Percentiles rank a stretch among this genome's conserved stretches.
Conservation (phyloP, 2,113 vertebrate genomes). For the Ranitomeya imitator region DNA sequence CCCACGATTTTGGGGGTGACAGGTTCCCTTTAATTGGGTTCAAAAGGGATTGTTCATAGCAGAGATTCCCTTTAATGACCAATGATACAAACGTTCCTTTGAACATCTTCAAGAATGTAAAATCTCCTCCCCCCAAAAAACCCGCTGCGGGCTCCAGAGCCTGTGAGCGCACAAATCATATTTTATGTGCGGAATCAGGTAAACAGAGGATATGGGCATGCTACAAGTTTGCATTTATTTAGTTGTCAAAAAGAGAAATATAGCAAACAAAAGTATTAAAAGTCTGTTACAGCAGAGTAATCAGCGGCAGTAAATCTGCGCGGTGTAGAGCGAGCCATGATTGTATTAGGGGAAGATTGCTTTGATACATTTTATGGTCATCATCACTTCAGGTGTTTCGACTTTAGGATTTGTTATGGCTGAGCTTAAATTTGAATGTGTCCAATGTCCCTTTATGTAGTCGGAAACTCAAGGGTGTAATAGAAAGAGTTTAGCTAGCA, state of each 20-base stretch:
- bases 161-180: background rate
- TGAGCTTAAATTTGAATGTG: conserved; percentile 5
- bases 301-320: conserved; percentile 34
- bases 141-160: background rate
- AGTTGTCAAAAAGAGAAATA: conserved; percentile 38
- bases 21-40: too few relatives aligned
- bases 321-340: background rate
- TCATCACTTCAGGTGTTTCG: conserved; percentile 28
- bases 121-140: background rate
- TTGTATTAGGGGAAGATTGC: conserved; percentile 27
- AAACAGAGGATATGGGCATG: background rate
- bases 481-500: background rate
- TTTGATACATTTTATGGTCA: conserved; percentile 25
- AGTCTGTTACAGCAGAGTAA: background rate
- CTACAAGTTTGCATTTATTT: conserved; percentile 28
- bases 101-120: conserved; percentile 4
- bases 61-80: background rate
- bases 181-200: background rate
- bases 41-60: background rate
- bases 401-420: conserved; percentile 9
- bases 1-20: too few relatives aligned
- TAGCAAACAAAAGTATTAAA: conserved; percentile 31
- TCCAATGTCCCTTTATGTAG: conserved; percentile 21
- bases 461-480: conserved; percentile 20
- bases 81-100: background rate